Percentiles rank a stretch among this genome's conserved stretches.
Evolutionary conservation across 2,888 invertebrate genomes (phyloP).

Genomic region (Protula sp.): DNA sequence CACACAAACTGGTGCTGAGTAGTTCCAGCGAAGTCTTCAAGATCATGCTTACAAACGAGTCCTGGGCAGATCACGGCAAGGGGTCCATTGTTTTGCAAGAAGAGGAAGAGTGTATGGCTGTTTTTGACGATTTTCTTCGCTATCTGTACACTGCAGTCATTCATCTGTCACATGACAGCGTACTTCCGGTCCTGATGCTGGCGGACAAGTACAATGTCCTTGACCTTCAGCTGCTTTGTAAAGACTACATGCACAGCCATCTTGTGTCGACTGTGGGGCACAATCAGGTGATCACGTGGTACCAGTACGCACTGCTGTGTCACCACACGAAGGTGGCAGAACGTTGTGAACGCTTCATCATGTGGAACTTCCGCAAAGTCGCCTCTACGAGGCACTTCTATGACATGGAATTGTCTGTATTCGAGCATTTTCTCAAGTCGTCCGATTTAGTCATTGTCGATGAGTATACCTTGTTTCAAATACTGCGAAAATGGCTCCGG

Average conservation of each 20-base stretch:
- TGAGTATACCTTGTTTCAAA: conserved; percentile 76
- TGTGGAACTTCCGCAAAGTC: conserved; percentile 84
- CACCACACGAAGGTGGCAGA: conserved; percentile 66
- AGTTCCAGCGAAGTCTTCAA: conserved; percentile 90
- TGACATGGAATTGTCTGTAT: conserved; percentile 73
- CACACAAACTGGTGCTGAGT: conserved; percentile 85
- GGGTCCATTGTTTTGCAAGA: conserved; percentile 79
- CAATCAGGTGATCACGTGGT: conserved; percentile 80
- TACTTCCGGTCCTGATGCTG: conserved; percentile 79
- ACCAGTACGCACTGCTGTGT: conserved; percentile 81
- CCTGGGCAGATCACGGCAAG: conserved; percentile 87
- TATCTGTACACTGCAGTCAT: conserved; percentile 89
- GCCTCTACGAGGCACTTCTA: conserved; percentile 74
- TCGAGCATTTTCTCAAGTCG: conserved; percentile 66
- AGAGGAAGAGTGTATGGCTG: conserved; percentile 73
- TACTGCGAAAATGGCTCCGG: conserved; percentile 73
- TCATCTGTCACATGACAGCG: conserved; percentile 74
- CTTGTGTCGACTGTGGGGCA: conserved; percentile 77
- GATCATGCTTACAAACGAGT: conserved; percentile 92
- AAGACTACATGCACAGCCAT: conserved; percentile 81
- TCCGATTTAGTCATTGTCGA: conserved; percentile 83
- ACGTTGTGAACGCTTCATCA: conserved; percentile 58
- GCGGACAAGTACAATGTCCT: conserved; percentile 94
- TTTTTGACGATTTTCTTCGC: conserved; percentile 83
- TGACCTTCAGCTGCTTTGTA: conserved; percentile 77